Percentiles rank a stretch among this genome's conserved stretches.
These are phyloP conservation scores for Lipophrys pholis DNA, from an alignment of 2,113 vertebrate species.

Conservation along the genomic window DNA sequence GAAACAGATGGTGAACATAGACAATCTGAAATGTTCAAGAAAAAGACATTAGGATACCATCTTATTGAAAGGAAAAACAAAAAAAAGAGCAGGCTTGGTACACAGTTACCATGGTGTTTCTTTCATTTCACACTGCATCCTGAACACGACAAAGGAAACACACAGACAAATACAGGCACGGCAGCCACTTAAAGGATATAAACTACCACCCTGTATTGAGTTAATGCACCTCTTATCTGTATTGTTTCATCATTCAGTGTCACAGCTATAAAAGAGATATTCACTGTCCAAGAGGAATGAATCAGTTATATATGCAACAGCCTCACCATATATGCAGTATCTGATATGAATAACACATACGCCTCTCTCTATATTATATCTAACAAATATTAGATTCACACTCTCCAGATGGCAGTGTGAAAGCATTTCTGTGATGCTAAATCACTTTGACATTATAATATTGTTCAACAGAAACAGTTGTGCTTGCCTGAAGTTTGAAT, in stretches of 20 bases:
- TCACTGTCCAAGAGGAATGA: not conserved
- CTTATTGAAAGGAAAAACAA: not conserved
- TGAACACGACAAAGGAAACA: not conserved
- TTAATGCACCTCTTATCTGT: not conserved
- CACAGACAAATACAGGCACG: not conserved
- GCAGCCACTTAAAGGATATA: not conserved
- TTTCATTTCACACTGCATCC: not conserved
- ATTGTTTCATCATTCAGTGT: not conserved
- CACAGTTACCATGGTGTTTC: not conserved
- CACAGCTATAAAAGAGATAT: not conserved
- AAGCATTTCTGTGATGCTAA: no score
- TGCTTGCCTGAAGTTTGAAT: no score
- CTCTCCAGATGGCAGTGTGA: no score
- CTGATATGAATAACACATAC: no score
- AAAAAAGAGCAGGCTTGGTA: not conserved
- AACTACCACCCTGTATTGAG: not conserved
- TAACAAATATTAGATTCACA: no score
- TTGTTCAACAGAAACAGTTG: no score
- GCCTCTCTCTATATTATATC: no score
- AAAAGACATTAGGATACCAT: not conserved
- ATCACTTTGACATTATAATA: no score
- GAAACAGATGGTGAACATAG: constrained; percentile 44
- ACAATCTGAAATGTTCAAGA: constrained; percentile 22
- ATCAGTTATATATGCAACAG: no score
- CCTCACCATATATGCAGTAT: no score